Conservation (phyloP, 1,140 invertebrate genomes). For the Teleopsis dalmanni region DNA sequence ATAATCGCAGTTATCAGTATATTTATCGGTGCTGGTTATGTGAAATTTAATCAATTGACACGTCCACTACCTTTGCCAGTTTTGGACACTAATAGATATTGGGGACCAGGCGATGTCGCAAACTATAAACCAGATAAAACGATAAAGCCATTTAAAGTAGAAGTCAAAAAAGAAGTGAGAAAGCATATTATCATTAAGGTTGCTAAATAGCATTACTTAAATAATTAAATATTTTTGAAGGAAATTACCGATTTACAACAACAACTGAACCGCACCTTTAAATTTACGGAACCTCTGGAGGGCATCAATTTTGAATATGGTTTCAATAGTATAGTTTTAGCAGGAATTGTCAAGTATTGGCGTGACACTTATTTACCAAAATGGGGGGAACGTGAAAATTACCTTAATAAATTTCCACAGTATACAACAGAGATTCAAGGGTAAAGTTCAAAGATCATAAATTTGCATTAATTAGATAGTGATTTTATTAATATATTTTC, state of each 20-base stretch:
- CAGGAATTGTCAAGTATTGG: constrained; percentile 64
- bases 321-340: constrained; percentile 61
- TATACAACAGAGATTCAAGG: constrained; percentile 65
- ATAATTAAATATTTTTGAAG: too few relatives aligned
- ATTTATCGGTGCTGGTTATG: too few relatives aligned
- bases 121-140: constrained; percentile 25
- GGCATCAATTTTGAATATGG: constrained; percentile 67
- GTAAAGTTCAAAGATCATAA: too few relatives aligned
- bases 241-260: constrained; percentile 55
- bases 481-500: too few relatives aligned
- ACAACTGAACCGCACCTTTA: constrained; percentile 50
- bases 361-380: constrained; percentile 56
- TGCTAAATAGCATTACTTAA: too few relatives aligned
- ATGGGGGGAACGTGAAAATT: constrained; percentile 59
- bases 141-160: constrained; percentile 25
- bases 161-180: too few relatives aligned
- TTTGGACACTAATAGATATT: constrained; percentile 33
- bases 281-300: constrained; percentile 55
- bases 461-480: too few relatives aligned
- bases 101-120: constrained; percentile 31
- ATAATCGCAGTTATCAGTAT: too few relatives aligned
- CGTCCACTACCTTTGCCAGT: constrained; percentile 34
- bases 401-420: constrained; percentile 64
- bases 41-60: too few relatives aligned
- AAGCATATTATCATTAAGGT: too few relatives aligned